These are phyloP conservation scores for Agriopis aurantiaria DNA, from an alignment of 2,888 invertebrate species.

Conservation along the genomic window DNA sequence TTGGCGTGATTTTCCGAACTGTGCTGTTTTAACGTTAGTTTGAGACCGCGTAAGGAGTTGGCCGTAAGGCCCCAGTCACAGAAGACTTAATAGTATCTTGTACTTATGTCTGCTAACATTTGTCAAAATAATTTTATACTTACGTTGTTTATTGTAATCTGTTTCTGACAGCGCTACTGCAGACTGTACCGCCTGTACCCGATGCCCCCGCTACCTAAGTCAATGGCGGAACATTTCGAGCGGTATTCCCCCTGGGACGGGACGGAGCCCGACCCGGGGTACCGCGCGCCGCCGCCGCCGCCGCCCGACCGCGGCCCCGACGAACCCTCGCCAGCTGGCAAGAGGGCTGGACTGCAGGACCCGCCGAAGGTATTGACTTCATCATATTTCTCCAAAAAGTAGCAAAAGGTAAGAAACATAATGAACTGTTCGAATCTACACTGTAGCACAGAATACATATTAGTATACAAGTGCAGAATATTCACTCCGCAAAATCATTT, in stretches of 20 bases:
- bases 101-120: no score
- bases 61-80: no score
- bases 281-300: slow-evolving; percentile 49
- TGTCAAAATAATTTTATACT: no score
- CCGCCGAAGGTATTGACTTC: slow-evolving; percentile 23
- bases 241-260: slow-evolving; percentile 63
- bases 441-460: no score
- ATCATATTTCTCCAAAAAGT: background rate
- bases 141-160: background rate
- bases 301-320: slow-evolving; percentile 6
- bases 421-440: no score
- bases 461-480: no score
- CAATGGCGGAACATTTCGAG: slow-evolving; percentile 66
- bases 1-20: no score
- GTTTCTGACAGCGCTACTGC: slow-evolving; percentile 68
- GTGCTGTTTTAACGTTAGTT: no score
- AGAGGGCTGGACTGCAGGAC: slow-evolving; percentile 48
- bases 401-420: no score
- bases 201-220: slow-evolving; percentile 65
- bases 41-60: no score
- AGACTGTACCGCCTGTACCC: slow-evolving; percentile 72
- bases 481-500: no score
- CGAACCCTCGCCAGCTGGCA: background rate
- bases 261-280: slow-evolving; percentile 54
- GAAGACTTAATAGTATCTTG: no score